Conservation (phyloP, 2,888 invertebrate species). For the Ditula angustiorana region DNA sequence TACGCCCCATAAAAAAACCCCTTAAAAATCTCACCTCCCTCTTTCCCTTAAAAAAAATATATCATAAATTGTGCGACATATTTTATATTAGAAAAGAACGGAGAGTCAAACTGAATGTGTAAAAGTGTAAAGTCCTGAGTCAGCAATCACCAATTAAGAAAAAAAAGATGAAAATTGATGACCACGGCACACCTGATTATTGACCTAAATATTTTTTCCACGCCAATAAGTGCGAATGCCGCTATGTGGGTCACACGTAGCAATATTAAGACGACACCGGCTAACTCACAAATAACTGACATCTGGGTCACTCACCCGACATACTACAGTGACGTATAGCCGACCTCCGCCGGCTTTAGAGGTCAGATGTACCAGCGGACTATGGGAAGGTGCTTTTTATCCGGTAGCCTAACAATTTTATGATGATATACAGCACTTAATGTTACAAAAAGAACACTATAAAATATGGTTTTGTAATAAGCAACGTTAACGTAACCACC, state of each 20-base stretch:
- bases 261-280: slow-evolving; percentile 28
- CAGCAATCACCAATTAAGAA: too few relatives aligned
- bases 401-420: not conserved
- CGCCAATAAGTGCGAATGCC: slow-evolving; percentile 8
- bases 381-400: not conserved
- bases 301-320: slow-evolving; percentile 24
- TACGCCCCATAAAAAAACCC: too few relatives aligned
- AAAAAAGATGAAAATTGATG: too few relatives aligned
- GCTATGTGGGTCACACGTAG: slow-evolving; percentile 25
- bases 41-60: too few relatives aligned
- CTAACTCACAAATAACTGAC: slow-evolving; percentile 34
- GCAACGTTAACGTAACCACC: too few relatives aligned
- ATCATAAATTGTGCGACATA: too few relatives aligned
- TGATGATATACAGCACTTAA: not conserved
- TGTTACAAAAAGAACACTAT: too few relatives aligned
- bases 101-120: too few relatives aligned
- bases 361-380: slow-evolving; percentile 12
- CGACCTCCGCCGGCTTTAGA: slow-evolving; percentile 19
- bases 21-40: too few relatives aligned
- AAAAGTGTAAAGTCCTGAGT: too few relatives aligned
- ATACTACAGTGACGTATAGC: not conserved
- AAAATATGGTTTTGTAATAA: too few relatives aligned
- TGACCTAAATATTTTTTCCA: not conserved
- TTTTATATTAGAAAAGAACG: too few relatives aligned
- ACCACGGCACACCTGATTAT: not conserved